A percentile compares a stretch with the other conserved stretches of the same genome.
phyloP scores from a whole-genome alignment of 1,140 invertebrate species.

The Papilio glaucus region DNA sequence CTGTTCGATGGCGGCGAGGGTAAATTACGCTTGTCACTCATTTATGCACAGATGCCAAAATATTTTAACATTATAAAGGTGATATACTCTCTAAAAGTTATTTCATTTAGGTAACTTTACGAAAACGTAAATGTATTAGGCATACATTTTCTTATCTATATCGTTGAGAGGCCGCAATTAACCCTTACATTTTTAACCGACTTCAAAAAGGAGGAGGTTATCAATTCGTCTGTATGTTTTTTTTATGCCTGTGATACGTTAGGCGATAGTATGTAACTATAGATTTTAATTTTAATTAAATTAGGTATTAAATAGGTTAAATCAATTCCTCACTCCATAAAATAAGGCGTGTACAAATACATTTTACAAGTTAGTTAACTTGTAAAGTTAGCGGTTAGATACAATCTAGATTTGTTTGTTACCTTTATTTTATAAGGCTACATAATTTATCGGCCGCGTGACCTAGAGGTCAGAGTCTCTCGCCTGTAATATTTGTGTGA shows the following conservation, averaged over 20 bases:
- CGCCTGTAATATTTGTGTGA: constrained; percentile 24
- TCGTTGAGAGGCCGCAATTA: too few relatives aligned
- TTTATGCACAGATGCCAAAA: constrained; percentile 36
- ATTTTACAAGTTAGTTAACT: too few relatives aligned
- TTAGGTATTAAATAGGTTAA: too few relatives aligned
- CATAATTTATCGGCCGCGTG: constrained; percentile 17
- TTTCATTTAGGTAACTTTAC: constrained; percentile 15
- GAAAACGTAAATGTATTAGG: not conserved
- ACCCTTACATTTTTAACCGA: too few relatives aligned
- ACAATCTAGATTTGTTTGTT: constrained; percentile 9
- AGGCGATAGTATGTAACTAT: too few relatives aligned
- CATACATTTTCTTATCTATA: too few relatives aligned
- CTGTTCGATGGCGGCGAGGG: constrained; percentile 24
- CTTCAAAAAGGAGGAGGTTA: too few relatives aligned
- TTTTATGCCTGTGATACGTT: too few relatives aligned
- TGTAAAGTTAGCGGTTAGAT: not conserved
- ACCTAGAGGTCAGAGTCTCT: not conserved
- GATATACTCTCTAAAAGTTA: constrained; percentile 20
- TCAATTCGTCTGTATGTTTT: too few relatives aligned
- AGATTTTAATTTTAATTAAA: too few relatives aligned
- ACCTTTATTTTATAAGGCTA: not conserved
- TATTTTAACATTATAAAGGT: constrained; percentile 17
- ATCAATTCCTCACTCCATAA: too few relatives aligned
- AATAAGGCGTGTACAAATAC: too few relatives aligned
- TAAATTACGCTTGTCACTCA: constrained; percentile 38